Conservation (phyloP, 37 sponge, comb jelly and placozoan species). For the Cliona cf. orientalis region DNA sequence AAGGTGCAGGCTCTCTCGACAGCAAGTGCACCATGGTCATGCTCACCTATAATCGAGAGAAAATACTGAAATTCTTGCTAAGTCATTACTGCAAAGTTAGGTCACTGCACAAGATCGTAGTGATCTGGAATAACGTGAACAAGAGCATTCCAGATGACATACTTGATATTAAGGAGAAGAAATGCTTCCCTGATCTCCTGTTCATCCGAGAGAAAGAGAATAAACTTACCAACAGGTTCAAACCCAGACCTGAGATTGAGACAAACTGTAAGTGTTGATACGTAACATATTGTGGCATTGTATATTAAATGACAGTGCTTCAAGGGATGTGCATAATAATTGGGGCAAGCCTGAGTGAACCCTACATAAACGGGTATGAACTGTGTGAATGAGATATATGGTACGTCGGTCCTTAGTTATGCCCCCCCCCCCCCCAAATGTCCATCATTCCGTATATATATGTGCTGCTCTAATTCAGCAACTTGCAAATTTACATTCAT, state of each 20-base stretch:
- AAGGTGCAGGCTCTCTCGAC: too few species aligned
- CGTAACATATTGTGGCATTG: too few species aligned
- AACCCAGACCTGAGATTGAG: constrained; percentile 17
- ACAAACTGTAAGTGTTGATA: constrained; percentile 26
- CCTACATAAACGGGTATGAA: too few species aligned
- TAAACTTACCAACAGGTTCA: constrained; percentile 23
- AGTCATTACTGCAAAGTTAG: neutral
- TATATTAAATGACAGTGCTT: too few species aligned
- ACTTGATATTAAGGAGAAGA: neutral
- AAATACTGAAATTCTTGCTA: neutral
- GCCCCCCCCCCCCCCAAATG: too few species aligned
- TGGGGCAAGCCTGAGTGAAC: too few species aligned
- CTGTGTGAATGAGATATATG: too few species aligned
- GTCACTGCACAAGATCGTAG: constrained; percentile 1
- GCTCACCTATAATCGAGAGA: constrained; percentile 9
- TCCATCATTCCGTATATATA: too few species aligned
- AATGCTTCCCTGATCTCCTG: neutral
- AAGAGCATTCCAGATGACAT: neutral
- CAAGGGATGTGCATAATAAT: too few species aligned
- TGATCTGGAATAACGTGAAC: constrained; percentile 25
- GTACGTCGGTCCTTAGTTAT: too few species aligned
- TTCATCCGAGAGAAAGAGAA: constrained; percentile 13
- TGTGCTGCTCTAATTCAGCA: too few species aligned
- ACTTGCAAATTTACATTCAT: too few species aligned
- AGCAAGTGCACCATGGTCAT: constrained; percentile 20